Evolutionary conservation across 2,888 invertebrate genomes (phyloP).

Genomic region (Dicycla oo): DNA sequence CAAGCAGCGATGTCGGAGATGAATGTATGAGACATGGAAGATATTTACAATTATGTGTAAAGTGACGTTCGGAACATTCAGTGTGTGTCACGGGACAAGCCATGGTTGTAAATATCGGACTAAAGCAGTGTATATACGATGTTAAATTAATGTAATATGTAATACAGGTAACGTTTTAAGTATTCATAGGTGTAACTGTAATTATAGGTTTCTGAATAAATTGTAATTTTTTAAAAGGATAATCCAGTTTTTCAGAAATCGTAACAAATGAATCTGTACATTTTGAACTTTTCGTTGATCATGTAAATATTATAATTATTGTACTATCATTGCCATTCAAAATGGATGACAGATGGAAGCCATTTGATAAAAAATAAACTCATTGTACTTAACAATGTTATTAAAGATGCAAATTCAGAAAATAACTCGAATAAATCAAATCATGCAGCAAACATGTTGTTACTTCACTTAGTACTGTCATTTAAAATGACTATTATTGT

Average conservation of each 20-base stretch:
- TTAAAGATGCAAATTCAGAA: conserved; percentile 11
- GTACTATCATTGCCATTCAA: conserved; percentile 57
- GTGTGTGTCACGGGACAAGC: conserved; percentile 79
- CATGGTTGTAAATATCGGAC: conserved; percentile 89
- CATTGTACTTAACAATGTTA: conserved; percentile 19
- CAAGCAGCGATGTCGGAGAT: conserved; percentile 97
- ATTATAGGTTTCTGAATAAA: conserved; percentile 62
- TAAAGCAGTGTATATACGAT: conserved; percentile 72
- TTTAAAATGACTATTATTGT: conserved; percentile 84
- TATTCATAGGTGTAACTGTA: conserved; percentile 68
- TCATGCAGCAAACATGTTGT: conserved; percentile 50
- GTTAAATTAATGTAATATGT: conserved; percentile 71
- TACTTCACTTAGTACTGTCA: conserved; percentile 73
- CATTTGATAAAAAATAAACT: conserved; percentile 30
- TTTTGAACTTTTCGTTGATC: conserved; percentile 46
- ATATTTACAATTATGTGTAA: conserved; percentile 91
- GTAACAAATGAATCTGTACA: conserved; percentile 42
- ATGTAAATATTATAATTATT: conserved; percentile 62
- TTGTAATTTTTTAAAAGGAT: conserved; percentile 53
- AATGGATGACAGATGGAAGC: conserved; percentile 56
- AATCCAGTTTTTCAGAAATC: conserved; percentile 56
- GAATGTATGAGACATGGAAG: conserved; percentile 95
- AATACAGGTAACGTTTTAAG: conserved; percentile 76
- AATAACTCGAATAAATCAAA: conserved; percentile 7
- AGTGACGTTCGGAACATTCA: conserved; percentile 75